These are phyloP conservation scores for Phrixothrix hirtus DNA, from an alignment of 2,888 invertebrate genomes.

Conservation along the genomic window DNA sequence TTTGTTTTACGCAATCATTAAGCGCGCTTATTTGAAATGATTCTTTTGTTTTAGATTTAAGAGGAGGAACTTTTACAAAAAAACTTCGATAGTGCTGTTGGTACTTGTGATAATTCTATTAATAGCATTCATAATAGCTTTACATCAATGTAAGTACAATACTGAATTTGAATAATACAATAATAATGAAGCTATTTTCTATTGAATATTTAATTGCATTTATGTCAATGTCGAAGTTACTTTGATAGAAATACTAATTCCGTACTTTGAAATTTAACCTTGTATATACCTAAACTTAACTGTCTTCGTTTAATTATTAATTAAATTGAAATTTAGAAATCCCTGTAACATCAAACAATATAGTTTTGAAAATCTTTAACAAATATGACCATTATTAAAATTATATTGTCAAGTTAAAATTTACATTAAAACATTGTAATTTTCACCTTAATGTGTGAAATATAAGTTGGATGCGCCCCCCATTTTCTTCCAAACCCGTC, in stretches of 20 bases:
- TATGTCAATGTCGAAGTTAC: neutral
- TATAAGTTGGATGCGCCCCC: no score
- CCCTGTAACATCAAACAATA: no score
- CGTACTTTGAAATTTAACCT: no score
- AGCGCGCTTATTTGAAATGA: slow-evolving; percentile 4
- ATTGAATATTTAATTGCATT: neutral
- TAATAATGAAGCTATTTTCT: neutral
- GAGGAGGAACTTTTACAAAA: slow-evolving; percentile 64
- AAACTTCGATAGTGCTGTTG: slow-evolving; percentile 57
- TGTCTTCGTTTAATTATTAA: no score
- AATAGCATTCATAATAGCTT: slow-evolving; percentile 60
- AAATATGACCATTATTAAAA: no score
- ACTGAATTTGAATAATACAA: neutral
- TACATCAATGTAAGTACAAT: slow-evolving; percentile 38
- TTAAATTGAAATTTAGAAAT: no score
- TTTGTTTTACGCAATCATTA: neutral
- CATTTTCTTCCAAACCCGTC: no score
- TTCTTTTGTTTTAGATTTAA: slow-evolving; percentile 61
- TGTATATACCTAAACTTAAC: no score
- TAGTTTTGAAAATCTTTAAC: no score
- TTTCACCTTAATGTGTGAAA: no score
- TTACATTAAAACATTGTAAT: no score
- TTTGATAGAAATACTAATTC: neutral
- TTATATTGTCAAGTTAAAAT: no score
- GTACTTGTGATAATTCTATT: slow-evolving; percentile 60